Conservation (phyloP, 2,888 invertebrate species). For the Cryptophagus acutangulus region DNA sequence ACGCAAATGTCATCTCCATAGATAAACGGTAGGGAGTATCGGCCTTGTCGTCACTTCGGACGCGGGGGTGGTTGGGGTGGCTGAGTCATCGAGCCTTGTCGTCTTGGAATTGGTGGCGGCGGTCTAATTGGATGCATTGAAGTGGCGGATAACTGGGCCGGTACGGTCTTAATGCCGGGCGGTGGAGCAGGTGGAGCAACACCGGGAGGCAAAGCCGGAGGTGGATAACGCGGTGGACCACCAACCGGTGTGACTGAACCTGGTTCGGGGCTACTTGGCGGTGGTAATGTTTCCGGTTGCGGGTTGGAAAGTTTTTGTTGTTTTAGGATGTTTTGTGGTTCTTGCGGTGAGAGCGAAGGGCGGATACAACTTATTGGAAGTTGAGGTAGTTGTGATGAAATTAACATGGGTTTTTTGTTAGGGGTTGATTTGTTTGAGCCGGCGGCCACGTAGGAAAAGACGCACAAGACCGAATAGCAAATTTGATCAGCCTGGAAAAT, state of each 20-base stretch:
- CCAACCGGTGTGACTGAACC: conserved; percentile 42
- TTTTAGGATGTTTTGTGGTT: conserved; percentile 9
- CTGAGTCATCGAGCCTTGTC: conserved; percentile 47
- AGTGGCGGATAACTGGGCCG: conserved; percentile 38
- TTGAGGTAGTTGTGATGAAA: conserved; percentile 15
- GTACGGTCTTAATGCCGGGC: conserved; percentile 35
- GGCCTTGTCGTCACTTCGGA: conserved; percentile 44
- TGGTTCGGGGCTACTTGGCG: conserved; percentile 30
- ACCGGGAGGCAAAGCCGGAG: conserved; percentile 43
- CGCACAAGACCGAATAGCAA: conserved; percentile 98
- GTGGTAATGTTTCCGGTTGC: conserved; percentile 18
- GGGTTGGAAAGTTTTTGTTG: conserved; percentile 15
- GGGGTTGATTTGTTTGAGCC: conserved; percentile 64
- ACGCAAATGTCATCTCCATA: conserved; percentile 40
- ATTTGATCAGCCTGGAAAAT: conserved; percentile 92
- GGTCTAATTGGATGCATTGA: conserved; percentile 45
- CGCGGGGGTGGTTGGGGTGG: conserved; percentile 46
- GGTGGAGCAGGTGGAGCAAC: conserved; percentile 45
- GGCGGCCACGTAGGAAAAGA: conserved; percentile 97
- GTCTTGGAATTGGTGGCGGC: conserved; percentile 55
- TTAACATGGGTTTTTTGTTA: conserved; percentile 11
- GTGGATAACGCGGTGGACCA: conserved; percentile 45
- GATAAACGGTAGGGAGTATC: conserved; percentile 44
- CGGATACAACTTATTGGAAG: conserved; percentile 19
- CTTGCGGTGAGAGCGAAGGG: conserved; percentile 20